These are phyloP conservation scores for Tachysurus fulvidraco DNA, from an alignment of 2,113 vertebrate genomes.

Conservation along the genomic window DNA sequence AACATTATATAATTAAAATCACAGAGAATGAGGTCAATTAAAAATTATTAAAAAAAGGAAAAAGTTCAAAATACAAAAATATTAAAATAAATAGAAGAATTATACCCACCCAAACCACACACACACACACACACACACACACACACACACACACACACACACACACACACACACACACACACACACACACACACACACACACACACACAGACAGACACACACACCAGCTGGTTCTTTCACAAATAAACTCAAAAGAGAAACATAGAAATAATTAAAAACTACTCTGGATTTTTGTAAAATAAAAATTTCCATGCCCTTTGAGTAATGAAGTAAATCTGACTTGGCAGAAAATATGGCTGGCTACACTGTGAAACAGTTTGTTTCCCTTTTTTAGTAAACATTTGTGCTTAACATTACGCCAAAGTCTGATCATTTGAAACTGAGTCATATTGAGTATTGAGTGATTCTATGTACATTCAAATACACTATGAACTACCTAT, in stretches of 20 bases:
- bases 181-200: not conserved
- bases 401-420: conserved; percentile 51
- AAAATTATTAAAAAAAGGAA: conserved; percentile 50
- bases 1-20: conserved; percentile 60
- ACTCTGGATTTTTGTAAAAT: conserved; percentile 45
- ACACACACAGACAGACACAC: not conserved
- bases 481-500: conserved; percentile 63
- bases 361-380: conserved; percentile 50
- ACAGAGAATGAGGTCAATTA: conserved; percentile 27
- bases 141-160: not conserved
- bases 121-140: too few relatives aligned
- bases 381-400: conserved; percentile 36
- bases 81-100: not conserved
- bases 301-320: conserved; percentile 55
- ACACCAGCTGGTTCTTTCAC: not conserved
- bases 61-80: not conserved
- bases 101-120: not conserved
- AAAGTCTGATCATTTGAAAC: conserved; percentile 33
- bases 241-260: conserved; percentile 26
- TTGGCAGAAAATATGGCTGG: conserved; percentile 36
- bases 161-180: not conserved
- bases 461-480: conserved; percentile 61
- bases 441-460: conserved; percentile 5
- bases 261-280: conserved; percentile 12
- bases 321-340: conserved; percentile 27